These are phyloP conservation scores for Brienomyrus brachyistius DNA, from an alignment of 2,113 vertebrate genomes.

Conservation along the genomic window DNA sequence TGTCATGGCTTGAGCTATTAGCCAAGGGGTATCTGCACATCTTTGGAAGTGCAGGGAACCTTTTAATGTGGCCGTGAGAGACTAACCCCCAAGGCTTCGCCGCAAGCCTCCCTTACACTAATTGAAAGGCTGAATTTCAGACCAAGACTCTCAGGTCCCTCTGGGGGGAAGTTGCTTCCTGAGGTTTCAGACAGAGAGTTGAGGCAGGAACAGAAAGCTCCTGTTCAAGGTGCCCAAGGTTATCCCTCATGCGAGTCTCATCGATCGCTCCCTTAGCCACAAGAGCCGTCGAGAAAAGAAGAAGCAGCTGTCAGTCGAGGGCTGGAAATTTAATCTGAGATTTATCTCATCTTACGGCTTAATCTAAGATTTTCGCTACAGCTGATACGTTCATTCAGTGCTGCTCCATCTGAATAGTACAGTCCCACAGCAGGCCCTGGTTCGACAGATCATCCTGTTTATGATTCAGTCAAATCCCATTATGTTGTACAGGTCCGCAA, in stretches of 20 bases:
- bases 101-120: background rate
- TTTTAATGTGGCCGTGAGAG: background rate
- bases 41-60: background rate
- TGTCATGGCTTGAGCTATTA: background rate
- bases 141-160: background rate
- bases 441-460: background rate
- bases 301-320: background rate
- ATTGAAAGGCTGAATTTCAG: conserved; percentile 1
- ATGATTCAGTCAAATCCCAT: background rate
- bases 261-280: background rate
- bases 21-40: background rate
- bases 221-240: background rate
- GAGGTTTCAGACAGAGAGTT: background rate
- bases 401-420: background rate
- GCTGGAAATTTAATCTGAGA: background rate
- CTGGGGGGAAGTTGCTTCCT: background rate
- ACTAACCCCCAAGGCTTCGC: background rate
- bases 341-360: background rate
- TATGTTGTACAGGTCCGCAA: background rate
- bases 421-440: background rate
- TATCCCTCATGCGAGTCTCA: background rate
- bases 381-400: background rate
- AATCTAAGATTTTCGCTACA: background rate
- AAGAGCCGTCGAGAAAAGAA: background rate
- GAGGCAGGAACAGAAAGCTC: background rate